Percentiles rank a stretch among this genome's conserved stretches.
These are phyloP conservation scores for Ophioninae sp. DNA, from an alignment of 2,888 invertebrate genomes.

Conservation along the genomic window DNA sequence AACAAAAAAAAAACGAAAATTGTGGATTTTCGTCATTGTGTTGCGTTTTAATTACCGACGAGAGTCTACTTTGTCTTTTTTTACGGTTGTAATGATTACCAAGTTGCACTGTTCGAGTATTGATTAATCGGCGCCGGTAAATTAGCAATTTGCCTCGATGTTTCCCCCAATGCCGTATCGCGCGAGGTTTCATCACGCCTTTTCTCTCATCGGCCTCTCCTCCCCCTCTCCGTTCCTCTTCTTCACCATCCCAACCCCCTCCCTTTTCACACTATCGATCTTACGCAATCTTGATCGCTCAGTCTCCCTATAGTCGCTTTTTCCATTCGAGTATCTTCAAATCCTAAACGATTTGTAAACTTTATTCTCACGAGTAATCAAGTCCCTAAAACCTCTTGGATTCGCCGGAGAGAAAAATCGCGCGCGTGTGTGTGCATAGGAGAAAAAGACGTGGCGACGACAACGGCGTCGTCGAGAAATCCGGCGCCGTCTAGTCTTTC, in stretches of 20 bases:
- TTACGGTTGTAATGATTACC: not conserved
- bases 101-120: conserved; percentile 5
- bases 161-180: not conserved
- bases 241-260: not conserved
- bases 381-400: conserved; percentile 33
- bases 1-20: not conserved
- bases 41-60: not conserved
- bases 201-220: not conserved
- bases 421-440: not conserved
- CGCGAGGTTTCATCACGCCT: not conserved
- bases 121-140: conserved; percentile 9
- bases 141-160: conserved; percentile 29
- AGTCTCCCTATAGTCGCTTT: not conserved
- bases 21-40: not conserved
- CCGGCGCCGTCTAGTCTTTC: conserved; percentile 61
- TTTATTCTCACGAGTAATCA: conserved; percentile 23
- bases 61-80: not conserved
- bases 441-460: conserved; percentile 29
- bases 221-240: not conserved
- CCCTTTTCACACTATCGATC: not conserved
- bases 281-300: not conserved
- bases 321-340: not conserved
- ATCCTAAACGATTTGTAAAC: not conserved
- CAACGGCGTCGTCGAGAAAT: conserved; percentile 51
- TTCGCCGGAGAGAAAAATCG: conserved; percentile 18